Evolutionary conservation across 2,113 vertebrate genomes (phyloP).

Genomic region (Acrocephalus arundinaceus): DNA sequence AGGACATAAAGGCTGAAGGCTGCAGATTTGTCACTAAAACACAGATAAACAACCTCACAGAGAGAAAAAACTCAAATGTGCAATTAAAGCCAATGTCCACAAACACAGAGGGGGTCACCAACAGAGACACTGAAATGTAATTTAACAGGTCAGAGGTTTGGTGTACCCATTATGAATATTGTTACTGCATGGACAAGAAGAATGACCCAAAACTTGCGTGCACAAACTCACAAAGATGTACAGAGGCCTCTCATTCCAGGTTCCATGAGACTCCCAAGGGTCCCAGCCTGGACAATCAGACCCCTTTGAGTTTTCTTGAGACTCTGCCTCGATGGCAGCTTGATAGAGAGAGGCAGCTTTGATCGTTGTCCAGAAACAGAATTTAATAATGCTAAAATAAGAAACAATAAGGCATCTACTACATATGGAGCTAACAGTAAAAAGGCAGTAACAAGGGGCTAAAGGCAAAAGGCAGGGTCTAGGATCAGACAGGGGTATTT

Average conservation of each 20-base stretch:
- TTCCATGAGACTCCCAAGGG: neutral
- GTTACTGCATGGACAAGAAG: neutral
- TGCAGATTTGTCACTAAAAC: neutral
- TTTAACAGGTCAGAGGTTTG: neutral
- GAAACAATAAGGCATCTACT: neutral
- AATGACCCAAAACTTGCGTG: rapidly evolving
- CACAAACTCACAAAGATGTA: too few species aligned
- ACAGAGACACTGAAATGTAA: neutral
- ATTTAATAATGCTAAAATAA: neutral
- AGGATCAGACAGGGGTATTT: neutral
- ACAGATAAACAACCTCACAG: neutral
- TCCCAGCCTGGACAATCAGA: neutral
- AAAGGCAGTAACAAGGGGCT: neutral
- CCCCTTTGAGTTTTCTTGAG: neutral
- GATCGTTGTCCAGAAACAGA: neutral
- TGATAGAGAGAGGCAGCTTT: neutral
- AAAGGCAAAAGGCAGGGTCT: neutral
- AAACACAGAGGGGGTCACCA: rapidly evolving
- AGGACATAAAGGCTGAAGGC: neutral
- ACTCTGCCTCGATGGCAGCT: neutral
- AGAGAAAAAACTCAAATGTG: neutral
- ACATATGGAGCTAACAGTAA: neutral
- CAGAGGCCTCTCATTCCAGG: neutral
- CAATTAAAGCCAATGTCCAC: neutral
- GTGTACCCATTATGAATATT: neutral